Conservation (phyloP, 2,888 invertebrate genomes). For the Watsonalla binaria region DNA sequence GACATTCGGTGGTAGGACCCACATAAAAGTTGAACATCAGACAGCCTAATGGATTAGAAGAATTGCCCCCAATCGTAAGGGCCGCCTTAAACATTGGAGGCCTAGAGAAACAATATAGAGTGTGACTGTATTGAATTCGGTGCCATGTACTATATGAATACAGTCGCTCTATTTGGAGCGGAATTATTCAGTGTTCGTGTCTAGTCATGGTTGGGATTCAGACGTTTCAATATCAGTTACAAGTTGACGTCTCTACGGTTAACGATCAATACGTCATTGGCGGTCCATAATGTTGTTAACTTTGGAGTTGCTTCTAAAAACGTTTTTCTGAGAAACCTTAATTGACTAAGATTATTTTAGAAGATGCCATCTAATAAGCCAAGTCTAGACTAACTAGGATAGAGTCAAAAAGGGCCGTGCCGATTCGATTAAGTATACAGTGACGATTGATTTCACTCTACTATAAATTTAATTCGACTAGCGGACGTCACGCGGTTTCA, state of each 20-base stretch:
- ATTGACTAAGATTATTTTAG: too few relatives aligned
- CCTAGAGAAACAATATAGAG: slow-evolving; percentile 56
- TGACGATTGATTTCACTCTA: too few relatives aligned
- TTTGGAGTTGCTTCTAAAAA: not conserved
- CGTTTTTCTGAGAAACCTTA: too few relatives aligned
- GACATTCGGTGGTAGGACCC: slow-evolving; percentile 71
- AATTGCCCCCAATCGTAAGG: slow-evolving; percentile 70
- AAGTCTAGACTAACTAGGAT: too few relatives aligned
- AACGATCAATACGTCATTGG: not conserved
- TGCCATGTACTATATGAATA: slow-evolving; percentile 40
- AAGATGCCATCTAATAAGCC: too few relatives aligned
- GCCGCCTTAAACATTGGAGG: slow-evolving; percentile 51
- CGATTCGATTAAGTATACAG: too few relatives aligned
- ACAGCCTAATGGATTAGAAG: slow-evolving; percentile 76
- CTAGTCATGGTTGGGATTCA: slow-evolving; percentile 26
- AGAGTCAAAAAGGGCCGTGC: too few relatives aligned
- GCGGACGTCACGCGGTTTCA: too few relatives aligned
- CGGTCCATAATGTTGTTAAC: slow-evolving; percentile 4
- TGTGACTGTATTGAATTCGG: slow-evolving; percentile 48
- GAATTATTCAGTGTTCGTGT: slow-evolving; percentile 34
- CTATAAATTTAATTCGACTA: too few relatives aligned
- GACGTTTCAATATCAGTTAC: slow-evolving; percentile 25
- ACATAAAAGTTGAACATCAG: slow-evolving; percentile 74
- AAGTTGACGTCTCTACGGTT: slow-evolving; percentile 9
- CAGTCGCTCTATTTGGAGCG: slow-evolving; percentile 23